Evolutionary conservation across 2,797 vertebrate genomes (phyloP).

Genomic region (Scyliorhinus canicula): DNA sequence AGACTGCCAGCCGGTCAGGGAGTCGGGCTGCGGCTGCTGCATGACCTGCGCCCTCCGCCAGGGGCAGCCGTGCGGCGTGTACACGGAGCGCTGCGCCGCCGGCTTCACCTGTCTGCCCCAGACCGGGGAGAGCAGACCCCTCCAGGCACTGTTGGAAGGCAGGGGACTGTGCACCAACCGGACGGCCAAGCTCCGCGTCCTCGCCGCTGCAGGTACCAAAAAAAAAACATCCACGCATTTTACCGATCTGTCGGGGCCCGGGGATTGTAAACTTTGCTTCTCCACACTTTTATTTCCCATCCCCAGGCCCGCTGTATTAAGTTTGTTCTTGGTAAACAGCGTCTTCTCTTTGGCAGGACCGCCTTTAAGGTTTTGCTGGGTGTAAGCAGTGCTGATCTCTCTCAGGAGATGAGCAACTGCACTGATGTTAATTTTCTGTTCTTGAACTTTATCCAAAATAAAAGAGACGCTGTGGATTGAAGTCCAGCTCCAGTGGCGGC

Average conservation of each 20-base stretch:
- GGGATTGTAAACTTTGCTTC: not conserved
- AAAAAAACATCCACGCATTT: no score
- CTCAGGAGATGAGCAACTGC: not conserved
- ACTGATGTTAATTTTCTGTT: not conserved
- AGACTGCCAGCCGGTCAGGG: conserved; percentile 71
- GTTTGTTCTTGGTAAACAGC: not conserved
- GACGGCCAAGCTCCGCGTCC: conserved; percentile 47
- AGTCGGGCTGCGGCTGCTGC: conserved; percentile 85
- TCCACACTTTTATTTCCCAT: not conserved
- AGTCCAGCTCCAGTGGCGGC: not conserved
- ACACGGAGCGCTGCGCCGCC: conserved; percentile 77
- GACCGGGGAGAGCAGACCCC: conserved; percentile 66
- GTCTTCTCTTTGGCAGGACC: not conserved
- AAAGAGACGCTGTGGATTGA: not conserved
- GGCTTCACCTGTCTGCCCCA: conserved; percentile 71
- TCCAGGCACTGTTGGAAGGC: conserved; percentile 79
- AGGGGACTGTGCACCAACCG: conserved; percentile 72
- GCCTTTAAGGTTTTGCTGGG: not conserved
- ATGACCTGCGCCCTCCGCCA: conserved; percentile 71
- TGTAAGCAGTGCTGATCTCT: not conserved
- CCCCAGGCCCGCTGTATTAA: no score
- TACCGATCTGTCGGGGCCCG: not conserved
- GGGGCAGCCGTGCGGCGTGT: conserved; percentile 76
- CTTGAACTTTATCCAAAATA: not conserved
- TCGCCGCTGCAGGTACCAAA: conserved; percentile 30